Evolutionary conservation across 2,797 vertebrate species (phyloP), one percentile per base, ranked within the genome.

Genomic region (Meriones psammophilus): DNA sequence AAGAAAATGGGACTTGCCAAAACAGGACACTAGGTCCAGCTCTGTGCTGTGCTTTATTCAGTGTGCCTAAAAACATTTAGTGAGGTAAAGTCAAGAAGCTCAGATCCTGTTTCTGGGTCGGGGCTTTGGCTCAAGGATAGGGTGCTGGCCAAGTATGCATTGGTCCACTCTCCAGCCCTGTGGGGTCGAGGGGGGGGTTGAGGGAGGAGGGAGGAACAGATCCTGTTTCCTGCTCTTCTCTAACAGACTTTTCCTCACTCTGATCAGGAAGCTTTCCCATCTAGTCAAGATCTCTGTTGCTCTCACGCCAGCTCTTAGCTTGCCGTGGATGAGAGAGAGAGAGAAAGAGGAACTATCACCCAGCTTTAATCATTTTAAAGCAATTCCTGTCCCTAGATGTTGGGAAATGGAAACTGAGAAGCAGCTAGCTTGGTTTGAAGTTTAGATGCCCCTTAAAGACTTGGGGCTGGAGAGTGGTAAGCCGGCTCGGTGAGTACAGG

Each of bases 231-330:
- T 83, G 39, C 9, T 10, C 78, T 86, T 89, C 95, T 69, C 0
- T 28, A 66, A 92, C 14, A 78, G 92, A 89, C 13, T 50, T 93
- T 80, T 73, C 66, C 50, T 95, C 92, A 91, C 26, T 95, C 74
- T 50, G 36, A 0, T 50, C 80, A 94, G 89, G 79, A 85, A 94
- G 80, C n/a, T 83, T 68, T 84, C 83, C 50, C 39, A 36, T 92
- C 77, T 66, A 56, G 18, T 24, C 64, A 56, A n/a, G 73, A 66
- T 50, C 56, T 68, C 3, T 26, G 1, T 28, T 17, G 56, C 42
- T 69, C 3, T 74, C 46, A 24, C 24, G 36, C 24, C 73, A 39
- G 26, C 58, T 86, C 84, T 69, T 71, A 81, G 58, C 80, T 77
- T 62, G 42, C 69, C 39, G 0, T 50, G 62, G 46, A 64, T 60